A percentile compares a stretch with the other conserved stretches of the same genome.
Evolutionary conservation across 1,140 invertebrate species (phyloP).

Genomic region (Hyles vespertilio): DNA sequence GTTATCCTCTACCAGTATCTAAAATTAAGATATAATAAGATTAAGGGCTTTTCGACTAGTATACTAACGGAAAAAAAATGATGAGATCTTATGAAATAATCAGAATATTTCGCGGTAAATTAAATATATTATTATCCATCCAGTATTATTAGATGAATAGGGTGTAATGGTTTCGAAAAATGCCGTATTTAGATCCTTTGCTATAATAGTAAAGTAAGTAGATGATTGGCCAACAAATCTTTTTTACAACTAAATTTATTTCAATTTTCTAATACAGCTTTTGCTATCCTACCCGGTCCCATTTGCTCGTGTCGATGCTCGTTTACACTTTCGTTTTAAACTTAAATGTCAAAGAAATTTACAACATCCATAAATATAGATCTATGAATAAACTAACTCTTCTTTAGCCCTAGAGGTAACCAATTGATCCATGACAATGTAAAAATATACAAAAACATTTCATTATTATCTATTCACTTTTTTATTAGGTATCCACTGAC

Average conservation of each 20-base stretch:
- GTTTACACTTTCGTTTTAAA: not conserved
- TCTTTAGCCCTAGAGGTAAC: no score
- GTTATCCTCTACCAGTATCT: conserved; percentile 54
- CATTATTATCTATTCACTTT: no score
- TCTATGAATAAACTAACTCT: no score
- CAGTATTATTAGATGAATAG: conserved; percentile 73
- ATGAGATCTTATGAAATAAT: conserved; percentile 70
- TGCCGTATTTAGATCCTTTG: conserved; percentile 60
- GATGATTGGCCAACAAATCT: conserved; percentile 37
- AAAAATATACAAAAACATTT: no score
- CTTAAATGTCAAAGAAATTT: no score
- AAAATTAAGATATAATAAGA: conserved; percentile 65
- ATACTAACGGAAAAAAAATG: conserved; percentile 55
- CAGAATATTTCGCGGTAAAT: conserved; percentile 66
- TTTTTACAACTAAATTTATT: not conserved
- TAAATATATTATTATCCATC: conserved; percentile 70
- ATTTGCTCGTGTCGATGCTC: conserved; percentile 9
- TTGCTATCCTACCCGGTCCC: not conserved
- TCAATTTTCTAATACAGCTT: no score
- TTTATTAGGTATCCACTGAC: no score
- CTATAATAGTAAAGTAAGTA: conserved; percentile 40
- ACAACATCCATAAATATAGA: no score
- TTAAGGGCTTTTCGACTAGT: conserved; percentile 70
- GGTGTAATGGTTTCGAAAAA: conserved; percentile 42
- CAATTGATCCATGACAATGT: no score